These are phyloP conservation scores for Polietes domitor DNA, from an alignment of 2,888 invertebrate genomes.

Conservation along the genomic window DNA sequence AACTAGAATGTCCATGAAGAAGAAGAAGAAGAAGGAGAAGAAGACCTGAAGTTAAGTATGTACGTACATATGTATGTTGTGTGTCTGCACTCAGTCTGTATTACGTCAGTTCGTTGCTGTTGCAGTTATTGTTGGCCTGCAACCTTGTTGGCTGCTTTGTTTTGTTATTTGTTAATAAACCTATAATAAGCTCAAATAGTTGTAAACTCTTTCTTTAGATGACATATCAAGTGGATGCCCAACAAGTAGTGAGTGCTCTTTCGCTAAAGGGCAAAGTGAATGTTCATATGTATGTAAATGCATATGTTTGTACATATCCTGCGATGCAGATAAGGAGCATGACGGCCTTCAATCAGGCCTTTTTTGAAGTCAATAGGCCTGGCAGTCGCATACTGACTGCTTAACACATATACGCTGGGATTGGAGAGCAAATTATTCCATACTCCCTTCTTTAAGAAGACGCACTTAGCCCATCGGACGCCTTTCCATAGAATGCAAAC, in stretches of 20 bases:
- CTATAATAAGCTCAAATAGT: conserved; percentile 69
- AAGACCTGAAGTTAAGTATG: conserved; percentile 34
- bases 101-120: not conserved
- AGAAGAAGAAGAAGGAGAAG: not conserved
- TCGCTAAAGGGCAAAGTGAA: conserved; percentile 27
- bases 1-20: not conserved
- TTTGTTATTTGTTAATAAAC: conserved; percentile 67
- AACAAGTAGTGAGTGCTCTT: conserved; percentile 52
- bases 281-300: not conserved
- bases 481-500: too few relatives aligned
- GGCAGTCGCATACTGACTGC: too few relatives aligned
- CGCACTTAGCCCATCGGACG: too few relatives aligned
- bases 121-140: conserved; percentile 15
- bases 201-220: conserved; percentile 64
- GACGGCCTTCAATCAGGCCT: too few relatives aligned
- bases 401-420: too few relatives aligned
- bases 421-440: too few relatives aligned
- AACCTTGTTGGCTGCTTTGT: conserved; percentile 55
- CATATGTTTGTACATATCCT: not conserved
- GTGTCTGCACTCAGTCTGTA: not conserved
- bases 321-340: too few relatives aligned
- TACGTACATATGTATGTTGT: not conserved
- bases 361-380: too few relatives aligned
- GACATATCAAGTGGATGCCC: conserved; percentile 65
- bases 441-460: too few relatives aligned